Conservation (phyloP, 2,888 invertebrate genomes). For the Anthoptus insignis region DNA sequence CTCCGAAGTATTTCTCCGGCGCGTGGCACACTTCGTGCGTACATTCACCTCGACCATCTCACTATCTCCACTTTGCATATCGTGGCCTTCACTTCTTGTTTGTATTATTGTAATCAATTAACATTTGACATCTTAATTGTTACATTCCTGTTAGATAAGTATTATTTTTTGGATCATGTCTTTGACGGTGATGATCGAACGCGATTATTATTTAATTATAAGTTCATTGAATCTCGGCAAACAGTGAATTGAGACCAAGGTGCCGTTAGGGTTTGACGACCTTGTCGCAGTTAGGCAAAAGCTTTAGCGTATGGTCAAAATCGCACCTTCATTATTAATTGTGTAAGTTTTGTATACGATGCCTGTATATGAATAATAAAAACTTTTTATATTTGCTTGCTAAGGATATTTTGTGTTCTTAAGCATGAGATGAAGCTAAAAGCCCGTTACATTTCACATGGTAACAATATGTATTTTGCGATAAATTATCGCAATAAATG, state of each 20-base stretch:
- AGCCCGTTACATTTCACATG: no score
- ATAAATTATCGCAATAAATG: neutral
- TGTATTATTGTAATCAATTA: neutral
- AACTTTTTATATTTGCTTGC: neutral
- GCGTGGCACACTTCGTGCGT: conserved; percentile 85
- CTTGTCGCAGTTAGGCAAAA: conserved; percentile 60
- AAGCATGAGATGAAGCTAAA: no score
- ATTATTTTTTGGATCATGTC: neutral
- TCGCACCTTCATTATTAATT: neutral
- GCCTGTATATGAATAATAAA: no score
- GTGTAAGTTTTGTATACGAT: neutral
- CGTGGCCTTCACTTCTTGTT: conserved; percentile 26
- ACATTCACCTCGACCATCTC: conserved; percentile 83
- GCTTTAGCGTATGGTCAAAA: conserved; percentile 6
- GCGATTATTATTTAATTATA: conserved; percentile 1
- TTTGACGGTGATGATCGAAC: neutral
- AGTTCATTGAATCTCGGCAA: conserved; percentile 13
- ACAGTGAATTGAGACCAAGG: conserved; percentile 70
- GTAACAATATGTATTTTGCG: neutral
- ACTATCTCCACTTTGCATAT: conserved; percentile 62
- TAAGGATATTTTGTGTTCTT: neutral
- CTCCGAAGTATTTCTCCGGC: conserved; percentile 83
- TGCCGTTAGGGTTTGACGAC: conserved; percentile 79
- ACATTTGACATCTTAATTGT: no score
- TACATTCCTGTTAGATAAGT: no score